Base-by-base conservation (phyloP, 2,113 vertebrate species). In the Trinectes maculatus region DNA sequence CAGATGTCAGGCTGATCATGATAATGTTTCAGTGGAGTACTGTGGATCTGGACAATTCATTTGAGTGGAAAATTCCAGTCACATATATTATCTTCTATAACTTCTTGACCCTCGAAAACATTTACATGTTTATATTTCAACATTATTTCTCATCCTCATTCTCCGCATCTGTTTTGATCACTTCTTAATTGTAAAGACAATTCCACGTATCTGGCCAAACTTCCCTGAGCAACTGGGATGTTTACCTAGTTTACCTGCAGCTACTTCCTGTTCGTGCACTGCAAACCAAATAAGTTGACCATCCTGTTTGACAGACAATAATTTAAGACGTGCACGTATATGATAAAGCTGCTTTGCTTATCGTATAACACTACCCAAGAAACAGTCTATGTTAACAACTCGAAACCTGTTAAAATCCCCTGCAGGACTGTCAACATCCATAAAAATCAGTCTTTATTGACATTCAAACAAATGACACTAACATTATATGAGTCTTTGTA, bases 401-500 rank as follows among this genome's bases (percentile, higher is more conserved):
- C 12, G 25, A 12, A 54, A 56, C 54, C n/a, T 33, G 13, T 46
- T 48, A 39, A 56, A 64, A 49, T 24, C 13, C 56, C 78, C 67
- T 55, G 21, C 4, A 3, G 71, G 48, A 39, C 42, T 58, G 29
- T 70, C 72, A 82, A 33, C 18, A 25, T 22, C 46, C 31, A 61
- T 72, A 66, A 68, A 57, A 58, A 65, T 69, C 18, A 1, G 15
- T 36, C 15, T 31, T 3, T 6, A 22, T 19, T 63, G 46, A 53
- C 34, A 43, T 68, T 67, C 72, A 76, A 59, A 76, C 48, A 74
- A 72, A 72, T 53, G 33, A 74, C 10, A 5, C 12, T 24, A 61
- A 61, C n/a, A 19, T 48, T 40, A 55, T 36, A 67, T 3, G 24
- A 72, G 37, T 47, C 33, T 53, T 44, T 53, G 43, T 63, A 53